These are phyloP conservation scores for Fulica atra DNA, from an alignment of 2,113 vertebrate species.

Conservation along the genomic window DNA sequence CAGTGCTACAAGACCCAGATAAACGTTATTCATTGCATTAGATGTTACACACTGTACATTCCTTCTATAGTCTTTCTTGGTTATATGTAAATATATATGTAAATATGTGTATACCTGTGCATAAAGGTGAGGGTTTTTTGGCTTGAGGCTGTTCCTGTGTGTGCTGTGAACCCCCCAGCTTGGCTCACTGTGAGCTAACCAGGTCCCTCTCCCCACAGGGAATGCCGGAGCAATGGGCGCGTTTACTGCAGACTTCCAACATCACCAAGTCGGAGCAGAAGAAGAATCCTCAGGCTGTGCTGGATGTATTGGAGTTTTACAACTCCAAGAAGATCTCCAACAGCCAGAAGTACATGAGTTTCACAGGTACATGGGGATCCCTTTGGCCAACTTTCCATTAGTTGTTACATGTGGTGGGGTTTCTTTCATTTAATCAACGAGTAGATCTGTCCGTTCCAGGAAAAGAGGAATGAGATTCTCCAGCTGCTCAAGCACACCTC, in stretches of 20 bases:
- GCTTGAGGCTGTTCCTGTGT: background rate
- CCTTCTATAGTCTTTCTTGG: background rate
- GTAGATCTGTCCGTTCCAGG: background rate
- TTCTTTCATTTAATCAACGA: background rate
- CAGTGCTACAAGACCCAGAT: background rate
- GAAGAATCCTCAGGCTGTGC: conserved; percentile 95
- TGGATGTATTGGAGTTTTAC: conserved; percentile 95
- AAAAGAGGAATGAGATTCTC: background rate
- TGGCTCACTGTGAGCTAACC: background rate
- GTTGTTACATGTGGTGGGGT: background rate
- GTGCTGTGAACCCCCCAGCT: background rate
- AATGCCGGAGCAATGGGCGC: conserved; percentile 97
- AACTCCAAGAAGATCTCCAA: conserved; percentile 94
- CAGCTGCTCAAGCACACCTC: background rate
- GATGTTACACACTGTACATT: background rate
- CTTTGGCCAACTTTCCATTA: rapidly evolving
- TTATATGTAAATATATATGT: background rate
- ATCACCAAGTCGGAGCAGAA: conserved; percentile 97
- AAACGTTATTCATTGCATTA: background rate
- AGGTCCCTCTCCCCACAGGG: conserved; percentile 72
- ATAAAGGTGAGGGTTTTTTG: background rate
- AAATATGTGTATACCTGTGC: background rate
- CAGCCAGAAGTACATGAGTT: conserved; percentile 99
- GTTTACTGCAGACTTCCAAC: conserved; percentile 94
- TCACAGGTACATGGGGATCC: conserved; percentile 78